Percentiles rank a stretch among this genome's conserved stretches.
These are phyloP conservation scores for Lacanobia wlatinum DNA, from an alignment of 2,888 invertebrate species.

Conservation along the genomic window DNA sequence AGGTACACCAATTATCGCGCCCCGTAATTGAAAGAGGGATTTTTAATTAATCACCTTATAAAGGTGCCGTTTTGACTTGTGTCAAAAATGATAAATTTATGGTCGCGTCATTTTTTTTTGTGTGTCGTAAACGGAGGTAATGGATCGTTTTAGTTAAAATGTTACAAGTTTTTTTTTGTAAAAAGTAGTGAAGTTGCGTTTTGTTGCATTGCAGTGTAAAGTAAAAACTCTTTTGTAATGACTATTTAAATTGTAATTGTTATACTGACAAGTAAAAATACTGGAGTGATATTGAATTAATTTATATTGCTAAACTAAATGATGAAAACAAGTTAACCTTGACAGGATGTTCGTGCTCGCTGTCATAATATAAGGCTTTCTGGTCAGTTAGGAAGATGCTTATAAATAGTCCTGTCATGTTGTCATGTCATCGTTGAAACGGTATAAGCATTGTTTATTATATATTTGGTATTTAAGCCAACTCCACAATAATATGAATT, in stretches of 20 bases:
- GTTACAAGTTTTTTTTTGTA: slow-evolving; percentile 5
- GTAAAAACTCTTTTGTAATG: slow-evolving; percentile 1
- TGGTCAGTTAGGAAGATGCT: neutral
- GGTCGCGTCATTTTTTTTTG: slow-evolving; percentile 26
- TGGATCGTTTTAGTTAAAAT: slow-evolving; percentile 36
- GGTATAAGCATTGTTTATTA: too few relatives aligned
- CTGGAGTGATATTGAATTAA: neutral
- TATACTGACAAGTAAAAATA: neutral
- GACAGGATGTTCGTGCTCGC: neutral
- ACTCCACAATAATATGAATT: too few relatives aligned
- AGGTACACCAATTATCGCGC: slow-evolving; percentile 59
- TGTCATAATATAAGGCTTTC: slow-evolving; percentile 11
- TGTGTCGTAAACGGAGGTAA: slow-evolving; percentile 24
- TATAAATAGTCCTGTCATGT: too few relatives aligned
- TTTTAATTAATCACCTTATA: slow-evolving; percentile 61
- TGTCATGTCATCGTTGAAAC: too few relatives aligned
- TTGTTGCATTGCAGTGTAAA: neutral
- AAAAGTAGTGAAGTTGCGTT: slow-evolving; percentile 16
- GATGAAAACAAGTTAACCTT: neutral
- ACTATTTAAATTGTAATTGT: slow-evolving; percentile 17
- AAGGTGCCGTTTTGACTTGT: slow-evolving; percentile 57
- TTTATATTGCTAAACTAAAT: neutral
- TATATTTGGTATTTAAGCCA: too few relatives aligned
- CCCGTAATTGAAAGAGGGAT: slow-evolving; percentile 59
- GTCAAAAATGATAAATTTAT: slow-evolving; percentile 59